Evolutionary conservation across 2,888 invertebrate species (phyloP).

Genomic region (Clistopyga incitator): DNA sequence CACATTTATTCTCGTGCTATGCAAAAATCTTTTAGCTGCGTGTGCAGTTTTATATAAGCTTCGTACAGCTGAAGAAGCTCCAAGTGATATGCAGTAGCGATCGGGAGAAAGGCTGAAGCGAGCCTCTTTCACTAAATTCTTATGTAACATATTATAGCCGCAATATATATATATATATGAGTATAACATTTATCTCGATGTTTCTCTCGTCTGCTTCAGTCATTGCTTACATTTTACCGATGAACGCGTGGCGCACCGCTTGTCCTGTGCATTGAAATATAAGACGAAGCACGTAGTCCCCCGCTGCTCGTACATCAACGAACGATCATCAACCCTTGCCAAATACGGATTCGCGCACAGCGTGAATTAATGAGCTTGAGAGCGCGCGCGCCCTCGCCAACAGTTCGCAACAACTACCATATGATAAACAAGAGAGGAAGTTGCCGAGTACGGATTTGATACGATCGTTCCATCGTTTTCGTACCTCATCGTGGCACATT

Average conservation of each 20-base stretch:
- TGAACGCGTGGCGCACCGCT: conserved; percentile 16
- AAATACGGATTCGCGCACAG: conserved; percentile 64
- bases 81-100: conserved; percentile 4
- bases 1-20: too few relatives aligned
- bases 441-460: conserved; percentile 52
- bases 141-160: conserved; percentile 29
- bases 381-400: conserved; percentile 8
- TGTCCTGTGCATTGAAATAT: conserved; percentile 12
- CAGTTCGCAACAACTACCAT: background rate
- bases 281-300: conserved; percentile 6
- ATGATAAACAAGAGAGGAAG: conserved; percentile 43
- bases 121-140: conserved; percentile 30
- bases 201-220: conserved; percentile 24
- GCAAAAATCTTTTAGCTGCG: background rate
- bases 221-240: conserved; percentile 38
- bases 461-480: conserved; percentile 31
- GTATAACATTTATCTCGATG: background rate
- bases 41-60: background rate
- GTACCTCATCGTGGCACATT: conserved; percentile 18
- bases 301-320: conserved; percentile 43
- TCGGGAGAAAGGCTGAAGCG: conserved; percentile 32
- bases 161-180: conserved; percentile 22
- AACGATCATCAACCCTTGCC: conserved; percentile 53
- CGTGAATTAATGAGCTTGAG: conserved; percentile 57
- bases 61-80: conserved; percentile 3